These are phyloP conservation scores for Knipowitschia caucasica DNA, from an alignment of 2,797 vertebrate genomes.

Conservation along the genomic window DNA sequence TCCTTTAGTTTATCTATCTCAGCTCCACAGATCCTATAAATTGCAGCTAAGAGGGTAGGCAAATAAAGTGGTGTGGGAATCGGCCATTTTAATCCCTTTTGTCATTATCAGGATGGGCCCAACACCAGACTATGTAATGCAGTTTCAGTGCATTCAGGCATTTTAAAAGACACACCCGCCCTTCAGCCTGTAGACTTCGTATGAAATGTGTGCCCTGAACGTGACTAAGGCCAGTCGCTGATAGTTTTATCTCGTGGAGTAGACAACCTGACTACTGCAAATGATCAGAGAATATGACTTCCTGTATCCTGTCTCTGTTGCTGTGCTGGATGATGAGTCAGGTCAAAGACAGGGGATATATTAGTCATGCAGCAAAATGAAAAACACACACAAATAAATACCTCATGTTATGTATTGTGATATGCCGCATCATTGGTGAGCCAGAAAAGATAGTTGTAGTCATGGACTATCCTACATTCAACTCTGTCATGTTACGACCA, in stretches of 20 bases:
- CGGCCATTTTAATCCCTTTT: constrained; percentile 73
- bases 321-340: constrained; percentile 44
- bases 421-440: constrained; percentile 13
- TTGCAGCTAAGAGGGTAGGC: constrained; percentile 68
- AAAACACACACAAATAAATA: not conserved
- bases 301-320: constrained; percentile 37
- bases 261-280: constrained; percentile 20
- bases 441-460: constrained; percentile 13
- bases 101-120: constrained; percentile 71
- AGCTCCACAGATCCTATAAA: constrained; percentile 67
- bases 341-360: constrained; percentile 53
- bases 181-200: constrained; percentile 59
- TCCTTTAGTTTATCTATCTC: constrained; percentile 69
- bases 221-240: constrained; percentile 39
- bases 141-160: constrained; percentile 51
- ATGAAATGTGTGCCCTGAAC: constrained; percentile 47
- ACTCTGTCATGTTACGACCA: too few relatives aligned
- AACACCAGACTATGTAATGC: constrained; percentile 68
- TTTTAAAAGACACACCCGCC: constrained; percentile 62
- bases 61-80: constrained; percentile 72
- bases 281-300: constrained; percentile 34
- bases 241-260: constrained; percentile 54
- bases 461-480: too few relatives aligned
- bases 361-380: constrained; percentile 57
- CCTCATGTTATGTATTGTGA: too few relatives aligned